phyloP scores from a whole-genome alignment of 2,797 vertebrate genomes.

The Gobio occitaniae region DNA sequence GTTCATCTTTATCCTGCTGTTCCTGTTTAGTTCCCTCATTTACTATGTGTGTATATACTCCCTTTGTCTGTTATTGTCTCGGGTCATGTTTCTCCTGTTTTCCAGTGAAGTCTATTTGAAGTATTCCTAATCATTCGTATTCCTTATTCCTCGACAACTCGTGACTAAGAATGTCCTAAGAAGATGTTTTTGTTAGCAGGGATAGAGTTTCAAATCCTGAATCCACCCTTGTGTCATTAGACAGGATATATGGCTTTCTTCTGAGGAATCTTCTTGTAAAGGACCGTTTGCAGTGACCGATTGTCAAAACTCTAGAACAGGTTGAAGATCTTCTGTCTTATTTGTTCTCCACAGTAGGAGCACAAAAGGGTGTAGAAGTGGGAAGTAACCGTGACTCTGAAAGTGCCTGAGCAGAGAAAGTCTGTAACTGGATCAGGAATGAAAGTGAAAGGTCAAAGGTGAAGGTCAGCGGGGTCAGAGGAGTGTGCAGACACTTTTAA shows the following conservation, averaged over 20 bases:
- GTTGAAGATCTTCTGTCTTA: background rate
- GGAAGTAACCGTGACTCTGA: background rate
- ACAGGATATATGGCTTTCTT: background rate
- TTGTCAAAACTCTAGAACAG: background rate
- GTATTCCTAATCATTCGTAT: no score
- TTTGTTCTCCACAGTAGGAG: background rate
- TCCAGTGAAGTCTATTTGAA: no score
- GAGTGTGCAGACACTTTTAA: background rate
- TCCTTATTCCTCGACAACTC: no score
- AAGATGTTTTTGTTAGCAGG: no score
- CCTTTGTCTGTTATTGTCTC: no score
- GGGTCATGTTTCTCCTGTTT: no score
- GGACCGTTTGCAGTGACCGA: background rate
- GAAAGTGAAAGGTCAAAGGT: slow-evolving; percentile 13
- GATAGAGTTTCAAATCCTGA: no score
- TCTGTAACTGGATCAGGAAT: background rate
- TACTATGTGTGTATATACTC: no score
- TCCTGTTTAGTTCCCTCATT: no score
- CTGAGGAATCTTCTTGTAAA: background rate
- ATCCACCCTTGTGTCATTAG: background rate
- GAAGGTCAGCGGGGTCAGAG: background rate
- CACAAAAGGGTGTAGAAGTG: background rate
- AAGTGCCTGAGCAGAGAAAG: background rate
- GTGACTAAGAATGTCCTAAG: no score
- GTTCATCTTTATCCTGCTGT: no score